phyloP scores from a whole-genome alignment of 2,797 vertebrate species.

The Jordanella pulchra region DNA sequence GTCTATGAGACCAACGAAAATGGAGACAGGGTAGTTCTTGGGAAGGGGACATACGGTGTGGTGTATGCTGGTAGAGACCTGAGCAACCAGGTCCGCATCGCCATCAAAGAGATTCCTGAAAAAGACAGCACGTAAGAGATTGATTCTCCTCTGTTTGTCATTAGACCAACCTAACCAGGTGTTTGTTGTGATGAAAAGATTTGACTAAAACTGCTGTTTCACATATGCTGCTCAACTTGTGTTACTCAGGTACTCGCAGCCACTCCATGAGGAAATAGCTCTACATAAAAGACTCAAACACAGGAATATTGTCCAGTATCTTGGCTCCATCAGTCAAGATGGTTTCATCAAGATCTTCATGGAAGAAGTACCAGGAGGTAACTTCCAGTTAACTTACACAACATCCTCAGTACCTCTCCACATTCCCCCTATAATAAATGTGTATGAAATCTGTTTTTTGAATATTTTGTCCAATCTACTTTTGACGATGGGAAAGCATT shows the following conservation, averaged over 20 bases:
- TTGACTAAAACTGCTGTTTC: not conserved
- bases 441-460: not conserved
- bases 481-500: not conserved
- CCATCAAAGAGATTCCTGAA: slow-evolving; percentile 94
- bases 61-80: slow-evolving; percentile 89
- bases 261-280: slow-evolving; percentile 91
- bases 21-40: slow-evolving; percentile 85
- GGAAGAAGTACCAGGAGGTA: slow-evolving; percentile 97
- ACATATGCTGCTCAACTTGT: not conserved
- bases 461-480: not conserved
- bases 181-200: not conserved
- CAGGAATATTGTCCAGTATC: slow-evolving; percentile 91
- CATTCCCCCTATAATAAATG: not conserved
- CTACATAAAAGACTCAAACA: slow-evolving; percentile 91
- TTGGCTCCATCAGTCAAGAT: slow-evolving; percentile 89
- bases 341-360: slow-evolving; percentile 96
- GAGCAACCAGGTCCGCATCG: slow-evolving; percentile 89
- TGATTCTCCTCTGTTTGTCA: not conserved
- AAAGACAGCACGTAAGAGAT: slow-evolving; percentile 85
- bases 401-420: not conserved
- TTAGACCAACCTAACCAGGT: too few species aligned
- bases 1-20: slow-evolving; percentile 86
- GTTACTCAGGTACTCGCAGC: slow-evolving; percentile 85
- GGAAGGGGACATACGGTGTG: slow-evolving; percentile 89
- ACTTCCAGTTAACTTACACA: not conserved